phyloP scores from a whole-genome alignment of 2,113 vertebrate species.

The Cyphomyrus plagiostoma region DNA sequence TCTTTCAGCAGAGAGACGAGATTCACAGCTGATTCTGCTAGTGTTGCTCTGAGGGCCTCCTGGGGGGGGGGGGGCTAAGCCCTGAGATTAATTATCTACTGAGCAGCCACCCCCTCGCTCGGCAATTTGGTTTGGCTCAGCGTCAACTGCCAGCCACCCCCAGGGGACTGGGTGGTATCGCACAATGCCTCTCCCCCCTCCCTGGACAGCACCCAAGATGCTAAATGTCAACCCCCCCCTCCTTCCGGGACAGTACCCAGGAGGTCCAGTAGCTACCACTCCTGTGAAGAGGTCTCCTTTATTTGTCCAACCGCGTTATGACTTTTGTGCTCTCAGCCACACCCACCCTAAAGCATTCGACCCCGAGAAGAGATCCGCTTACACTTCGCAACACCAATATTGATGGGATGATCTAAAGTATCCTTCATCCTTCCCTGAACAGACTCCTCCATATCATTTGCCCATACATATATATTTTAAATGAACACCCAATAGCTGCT shows the following conservation, averaged over 20 bases:
- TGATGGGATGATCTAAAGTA: not conserved
- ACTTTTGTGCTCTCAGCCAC: not conserved
- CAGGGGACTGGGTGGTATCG: not conserved
- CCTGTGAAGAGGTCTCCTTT: not conserved
- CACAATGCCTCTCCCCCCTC: not conserved
- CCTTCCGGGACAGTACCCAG: not conserved
- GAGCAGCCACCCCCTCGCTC: not conserved
- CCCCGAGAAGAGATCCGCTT: not conserved
- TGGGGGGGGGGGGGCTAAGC: not conserved
- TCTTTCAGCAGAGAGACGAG: slow-evolving; percentile 6
- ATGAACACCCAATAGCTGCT: not conserved
- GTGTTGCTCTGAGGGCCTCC: not conserved
- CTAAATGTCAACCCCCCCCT: not conserved
- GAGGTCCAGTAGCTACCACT: not conserved
- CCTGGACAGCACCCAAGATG: not conserved
- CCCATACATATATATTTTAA: not conserved
- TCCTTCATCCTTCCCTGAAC: not conserved
- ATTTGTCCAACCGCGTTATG: not conserved
- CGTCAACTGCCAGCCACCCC: not conserved
- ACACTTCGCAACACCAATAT: not conserved
- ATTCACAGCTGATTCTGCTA: not conserved
- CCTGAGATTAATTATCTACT: slow-evolving; percentile 9
- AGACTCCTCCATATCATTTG: not conserved
- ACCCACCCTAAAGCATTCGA: not conserved
- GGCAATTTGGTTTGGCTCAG: not conserved